These are phyloP conservation scores for Drosophila anomalipes DNA, from an alignment of 2,888 invertebrate genomes.

Conservation along the genomic window DNA sequence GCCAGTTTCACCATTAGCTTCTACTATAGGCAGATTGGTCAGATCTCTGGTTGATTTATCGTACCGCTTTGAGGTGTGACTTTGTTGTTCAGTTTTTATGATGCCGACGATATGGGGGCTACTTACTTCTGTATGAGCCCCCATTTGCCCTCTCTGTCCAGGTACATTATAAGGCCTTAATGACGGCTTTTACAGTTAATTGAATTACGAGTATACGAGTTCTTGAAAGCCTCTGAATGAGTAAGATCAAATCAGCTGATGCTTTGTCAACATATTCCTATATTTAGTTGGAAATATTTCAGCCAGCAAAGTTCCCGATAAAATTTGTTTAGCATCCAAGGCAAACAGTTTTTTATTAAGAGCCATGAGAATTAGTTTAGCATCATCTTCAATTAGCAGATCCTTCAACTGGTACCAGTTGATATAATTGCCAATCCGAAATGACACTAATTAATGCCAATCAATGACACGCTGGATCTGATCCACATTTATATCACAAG, in stretches of 20 bases:
- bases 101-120: slow-evolving; percentile 41
- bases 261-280: neutral
- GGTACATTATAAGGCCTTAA: slow-evolving; percentile 58
- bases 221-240: slow-evolving; percentile 42
- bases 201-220: slow-evolving; percentile 60
- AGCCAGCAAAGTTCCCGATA: slow-evolving; percentile 3
- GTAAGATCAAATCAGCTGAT: slow-evolving; percentile 15
- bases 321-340: slow-evolving; percentile 58
- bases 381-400: slow-evolving; percentile 64
- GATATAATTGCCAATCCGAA: slow-evolving; percentile 49
- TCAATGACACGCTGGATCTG: slow-evolving; percentile 47
- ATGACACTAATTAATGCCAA: slow-evolving; percentile 68
- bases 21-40: slow-evolving; percentile 40
- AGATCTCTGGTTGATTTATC: slow-evolving; percentile 68
- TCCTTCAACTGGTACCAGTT: slow-evolving; percentile 74
- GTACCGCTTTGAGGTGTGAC: slow-evolving; percentile 73
- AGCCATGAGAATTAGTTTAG: slow-evolving; percentile 40
- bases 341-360: slow-evolving; percentile 39
- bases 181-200: slow-evolving; percentile 79
- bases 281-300: neutral
- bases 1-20: slow-evolving; percentile 6
- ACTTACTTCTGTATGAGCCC: slow-evolving; percentile 32
- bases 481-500: slow-evolving; percentile 18
- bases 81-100: slow-evolving; percentile 74
- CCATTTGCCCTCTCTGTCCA: neutral